Evolutionary conservation across 2,888 invertebrate genomes (phyloP).

Genomic region (Byasa hedistus): DNA sequence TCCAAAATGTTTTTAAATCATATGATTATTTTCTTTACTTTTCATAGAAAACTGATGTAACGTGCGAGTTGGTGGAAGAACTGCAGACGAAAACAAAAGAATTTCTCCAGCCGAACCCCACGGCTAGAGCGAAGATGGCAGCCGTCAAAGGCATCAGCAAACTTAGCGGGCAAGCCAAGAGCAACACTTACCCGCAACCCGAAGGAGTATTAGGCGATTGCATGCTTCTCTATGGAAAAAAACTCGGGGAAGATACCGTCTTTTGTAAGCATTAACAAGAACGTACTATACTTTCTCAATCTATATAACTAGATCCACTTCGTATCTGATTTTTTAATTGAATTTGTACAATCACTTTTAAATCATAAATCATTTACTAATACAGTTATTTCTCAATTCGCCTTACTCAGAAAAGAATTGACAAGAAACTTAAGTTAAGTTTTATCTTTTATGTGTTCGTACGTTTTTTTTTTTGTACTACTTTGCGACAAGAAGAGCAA

Average conservation of each 20-base stretch:
- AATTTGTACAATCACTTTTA: too few species aligned
- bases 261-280: constrained; percentile 84
- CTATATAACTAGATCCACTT: too few species aligned
- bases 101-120: constrained; percentile 99
- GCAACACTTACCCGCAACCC: constrained; percentile 98
- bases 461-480: too few species aligned
- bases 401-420: too few species aligned
- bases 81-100: constrained; percentile 98
- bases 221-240: constrained; percentile 96
- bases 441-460: too few species aligned
- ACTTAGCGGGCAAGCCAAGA: constrained; percentile 97
- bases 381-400: too few species aligned
- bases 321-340: too few species aligned
- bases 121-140: constrained; percentile 95
- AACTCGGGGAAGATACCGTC: constrained; percentile 95
- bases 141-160: constrained; percentile 97
- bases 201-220: constrained; percentile 98
- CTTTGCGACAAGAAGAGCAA: too few species aligned
- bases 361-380: too few species aligned
- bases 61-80: constrained; percentile 97
- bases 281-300: not conserved
- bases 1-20: too few species aligned
- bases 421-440: too few species aligned
- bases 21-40: constrained; percentile 35
- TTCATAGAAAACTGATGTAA: constrained; percentile 97